phyloP scores from a whole-genome alignment of 2,888 invertebrate species.

The Doris montereyensis region DNA sequence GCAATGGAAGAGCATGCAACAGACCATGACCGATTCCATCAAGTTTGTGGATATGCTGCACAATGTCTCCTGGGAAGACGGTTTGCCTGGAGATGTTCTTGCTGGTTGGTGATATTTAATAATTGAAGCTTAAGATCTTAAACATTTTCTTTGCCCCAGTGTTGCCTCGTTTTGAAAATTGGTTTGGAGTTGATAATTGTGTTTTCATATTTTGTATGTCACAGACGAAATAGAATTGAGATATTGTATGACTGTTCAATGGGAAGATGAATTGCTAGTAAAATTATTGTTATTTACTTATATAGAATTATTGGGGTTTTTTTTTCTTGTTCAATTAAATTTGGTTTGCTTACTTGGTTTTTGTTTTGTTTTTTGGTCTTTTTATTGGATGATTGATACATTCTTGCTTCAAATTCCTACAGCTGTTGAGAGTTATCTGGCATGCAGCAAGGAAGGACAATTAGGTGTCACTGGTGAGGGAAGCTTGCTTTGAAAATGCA shows the following conservation, averaged over 20 bases:
- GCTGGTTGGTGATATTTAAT: constrained; percentile 59
- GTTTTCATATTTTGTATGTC: neutral
- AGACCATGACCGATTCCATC: constrained; percentile 68
- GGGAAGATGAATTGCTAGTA: no score
- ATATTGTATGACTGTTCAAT: no score
- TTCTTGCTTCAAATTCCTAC: no score
- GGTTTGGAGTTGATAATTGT: neutral
- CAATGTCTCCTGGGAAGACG: constrained; percentile 73
- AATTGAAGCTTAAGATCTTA: neutral
- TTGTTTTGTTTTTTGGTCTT: no score
- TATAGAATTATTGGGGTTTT: no score
- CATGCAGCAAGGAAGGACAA: constrained; percentile 68
- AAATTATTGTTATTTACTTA: no score
- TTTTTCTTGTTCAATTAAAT: no score
- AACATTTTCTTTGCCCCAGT: neutral
- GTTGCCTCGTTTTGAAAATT: neutral
- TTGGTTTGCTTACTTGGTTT: no score
- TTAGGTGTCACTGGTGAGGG: constrained; percentile 72
- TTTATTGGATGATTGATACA: no score
- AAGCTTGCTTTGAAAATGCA: constrained; percentile 69
- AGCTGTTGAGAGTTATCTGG: constrained; percentile 72
- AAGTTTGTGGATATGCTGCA: constrained; percentile 73
- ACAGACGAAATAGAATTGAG: no score
- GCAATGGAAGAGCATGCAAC: constrained; percentile 71
- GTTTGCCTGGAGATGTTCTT: constrained; percentile 67